phyloP scores from a whole-genome alignment of 92 coral and sea anemone species.

The Paragorgia papillata region DNA sequence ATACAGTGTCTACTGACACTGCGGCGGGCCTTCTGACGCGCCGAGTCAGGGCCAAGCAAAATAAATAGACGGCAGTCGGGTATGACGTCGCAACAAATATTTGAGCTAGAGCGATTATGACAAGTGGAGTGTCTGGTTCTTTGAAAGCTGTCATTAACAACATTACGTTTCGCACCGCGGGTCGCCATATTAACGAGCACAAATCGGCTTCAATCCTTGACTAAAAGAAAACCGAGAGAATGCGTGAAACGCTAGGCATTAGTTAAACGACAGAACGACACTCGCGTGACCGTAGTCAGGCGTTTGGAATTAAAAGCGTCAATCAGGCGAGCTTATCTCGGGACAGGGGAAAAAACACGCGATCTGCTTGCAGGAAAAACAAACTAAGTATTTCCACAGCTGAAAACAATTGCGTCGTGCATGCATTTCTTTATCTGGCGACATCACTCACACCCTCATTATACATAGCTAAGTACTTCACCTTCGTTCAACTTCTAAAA shows the following conservation, averaged over 20 bases:
- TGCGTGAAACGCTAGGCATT: conserved; percentile 12
- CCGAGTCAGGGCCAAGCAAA: conserved; percentile 8
- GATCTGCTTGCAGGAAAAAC: conserved; percentile 3
- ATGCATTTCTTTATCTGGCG: conserved; percentile 21
- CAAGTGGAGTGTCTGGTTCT: conserved; percentile 1
- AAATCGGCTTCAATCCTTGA: too few species aligned
- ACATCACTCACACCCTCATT: conserved; percentile 40
- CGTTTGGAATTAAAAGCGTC: too few species aligned
- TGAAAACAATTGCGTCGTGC: conserved; percentile 25
- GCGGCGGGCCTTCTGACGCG: background rate
- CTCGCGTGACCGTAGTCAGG: too few species aligned
- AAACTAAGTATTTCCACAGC: conserved; percentile 29
- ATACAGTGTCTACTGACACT: background rate
- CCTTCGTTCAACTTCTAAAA: conserved; percentile 1
- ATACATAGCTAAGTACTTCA: conserved; percentile 13
- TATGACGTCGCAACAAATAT: conserved; percentile 46
- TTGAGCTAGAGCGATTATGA: background rate
- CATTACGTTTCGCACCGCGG: conserved; percentile 32
- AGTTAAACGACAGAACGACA: too few species aligned
- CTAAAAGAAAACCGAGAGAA: conserved; percentile 26
- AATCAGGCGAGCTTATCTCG: conserved; percentile 16
- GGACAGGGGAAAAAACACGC: background rate
- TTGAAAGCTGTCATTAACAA: conserved; percentile 39
- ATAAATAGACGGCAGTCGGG: conserved; percentile 27
- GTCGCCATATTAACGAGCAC: conserved; percentile 34